Evolutionary conservation across 2,797 vertebrate genomes (phyloP).

Genomic region (Gymnodraco acuticeps): DNA sequence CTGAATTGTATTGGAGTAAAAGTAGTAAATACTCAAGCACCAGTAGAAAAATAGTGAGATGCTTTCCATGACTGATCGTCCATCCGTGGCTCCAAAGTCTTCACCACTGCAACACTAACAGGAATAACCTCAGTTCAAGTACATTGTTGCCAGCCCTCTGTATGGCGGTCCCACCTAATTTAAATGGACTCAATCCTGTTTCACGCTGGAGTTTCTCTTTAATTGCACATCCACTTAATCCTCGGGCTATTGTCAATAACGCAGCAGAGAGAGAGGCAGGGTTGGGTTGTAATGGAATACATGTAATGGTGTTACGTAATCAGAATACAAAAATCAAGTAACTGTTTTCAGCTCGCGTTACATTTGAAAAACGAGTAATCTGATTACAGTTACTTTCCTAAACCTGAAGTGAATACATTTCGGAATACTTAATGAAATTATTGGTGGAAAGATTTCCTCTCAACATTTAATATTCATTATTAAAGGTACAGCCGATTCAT

Average conservation of each 20-base stretch:
- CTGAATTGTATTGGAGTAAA: neutral
- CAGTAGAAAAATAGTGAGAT: neutral
- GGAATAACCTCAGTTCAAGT: conserved; percentile 11
- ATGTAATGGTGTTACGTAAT: no score
- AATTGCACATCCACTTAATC: conserved; percentile 61
- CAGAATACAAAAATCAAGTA: no score
- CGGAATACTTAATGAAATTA: no score
- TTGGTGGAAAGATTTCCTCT: no score
- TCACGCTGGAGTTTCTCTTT: conserved; percentile 56
- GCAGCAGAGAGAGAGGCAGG: conserved; percentile 20
- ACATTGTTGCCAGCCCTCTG: conserved; percentile 8
- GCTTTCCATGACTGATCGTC: neutral
- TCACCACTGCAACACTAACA: conserved; percentile 2
- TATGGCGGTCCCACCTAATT: conserved; percentile 16
- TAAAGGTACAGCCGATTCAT: no score
- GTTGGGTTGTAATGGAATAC: no score
- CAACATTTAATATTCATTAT: no score
- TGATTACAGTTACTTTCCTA: no score
- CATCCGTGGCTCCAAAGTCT: conserved; percentile 10
- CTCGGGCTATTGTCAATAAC: conserved; percentile 56
- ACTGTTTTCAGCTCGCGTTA: no score
- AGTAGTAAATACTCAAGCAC: neutral
- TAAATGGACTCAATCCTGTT: conserved; percentile 49
- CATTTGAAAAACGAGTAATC: no score
- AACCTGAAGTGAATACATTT: no score